Evolutionary conservation across 1,140 invertebrate species (phyloP).

Genomic region (Brachionus rubens): DNA sequence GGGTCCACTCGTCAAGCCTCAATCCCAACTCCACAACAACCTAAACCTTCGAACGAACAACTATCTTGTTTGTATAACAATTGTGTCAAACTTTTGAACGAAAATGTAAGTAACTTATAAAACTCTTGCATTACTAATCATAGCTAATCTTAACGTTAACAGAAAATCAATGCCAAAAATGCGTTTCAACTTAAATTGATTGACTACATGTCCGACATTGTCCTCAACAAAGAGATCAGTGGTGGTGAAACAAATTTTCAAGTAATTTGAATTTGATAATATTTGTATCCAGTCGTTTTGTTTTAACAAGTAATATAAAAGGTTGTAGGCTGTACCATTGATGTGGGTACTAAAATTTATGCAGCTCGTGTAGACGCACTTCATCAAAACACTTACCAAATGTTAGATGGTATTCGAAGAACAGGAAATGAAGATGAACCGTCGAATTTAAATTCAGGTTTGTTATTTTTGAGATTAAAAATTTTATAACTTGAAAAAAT

Average conservation of each 20-base stretch:
- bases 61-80: conserved; percentile 44
- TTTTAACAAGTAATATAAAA: background rate
- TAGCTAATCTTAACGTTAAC: too few relatives aligned
- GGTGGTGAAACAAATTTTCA: conserved; percentile 39
- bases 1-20: background rate
- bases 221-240: conserved; percentile 20
- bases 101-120: background rate
- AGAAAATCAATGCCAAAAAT: conserved; percentile 46
- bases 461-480: background rate
- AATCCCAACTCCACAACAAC: background rate
- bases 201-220: conserved; percentile 43
- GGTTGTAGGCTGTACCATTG: conserved; percentile 41
- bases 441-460: background rate
- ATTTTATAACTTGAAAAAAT: background rate
- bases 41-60: conserved; percentile 35
- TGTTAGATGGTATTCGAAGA: conserved; percentile 30
- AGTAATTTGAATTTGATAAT: background rate
- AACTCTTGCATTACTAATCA: too few relatives aligned
- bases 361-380: conserved; percentile 32
- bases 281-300: too few relatives aligned
- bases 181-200: conserved; percentile 42
- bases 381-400: conserved; percentile 43
- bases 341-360: conserved; percentile 43
- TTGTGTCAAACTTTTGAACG: conserved; percentile 41
- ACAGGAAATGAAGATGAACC: background rate